phyloP scores from a whole-genome alignment of 2,113 vertebrate genomes.

The Plestiodon gilberti region DNA sequence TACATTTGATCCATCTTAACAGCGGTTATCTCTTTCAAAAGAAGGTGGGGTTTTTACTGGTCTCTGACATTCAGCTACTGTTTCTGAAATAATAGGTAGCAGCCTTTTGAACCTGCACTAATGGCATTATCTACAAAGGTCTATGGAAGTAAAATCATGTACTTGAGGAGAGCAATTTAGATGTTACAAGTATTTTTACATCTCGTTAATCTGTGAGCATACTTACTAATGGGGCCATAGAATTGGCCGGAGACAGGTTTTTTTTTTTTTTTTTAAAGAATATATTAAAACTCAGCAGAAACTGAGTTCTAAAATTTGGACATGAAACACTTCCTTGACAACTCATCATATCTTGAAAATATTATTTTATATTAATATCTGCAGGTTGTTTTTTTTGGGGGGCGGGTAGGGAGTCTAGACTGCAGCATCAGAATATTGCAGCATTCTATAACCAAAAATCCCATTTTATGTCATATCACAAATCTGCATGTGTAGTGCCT shows the following conservation, averaged over 20 bases:
- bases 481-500: neutral
- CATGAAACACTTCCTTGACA: neutral
- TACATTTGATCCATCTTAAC: conserved; percentile 1
- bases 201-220: neutral
- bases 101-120: neutral
- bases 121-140: neutral
- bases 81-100: conserved; percentile 3
- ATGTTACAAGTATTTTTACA: conserved; percentile 5
- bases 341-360: neutral
- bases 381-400: neutral
- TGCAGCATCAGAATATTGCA: neutral
- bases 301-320: neutral
- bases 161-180: neutral
- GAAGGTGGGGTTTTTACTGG: neutral
- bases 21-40: neutral
- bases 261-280: neutral
- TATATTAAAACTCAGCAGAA: neutral
- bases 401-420: neutral
- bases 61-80: neutral
- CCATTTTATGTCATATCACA: neutral
- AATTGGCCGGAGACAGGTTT: neutral
- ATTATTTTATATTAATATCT: neutral
- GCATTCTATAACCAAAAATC: neutral
- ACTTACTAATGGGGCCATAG: neutral
- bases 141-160: neutral